These are phyloP conservation scores for Arion vulgaris DNA, from an alignment of 1,140 invertebrate genomes.

Conservation along the genomic window DNA sequence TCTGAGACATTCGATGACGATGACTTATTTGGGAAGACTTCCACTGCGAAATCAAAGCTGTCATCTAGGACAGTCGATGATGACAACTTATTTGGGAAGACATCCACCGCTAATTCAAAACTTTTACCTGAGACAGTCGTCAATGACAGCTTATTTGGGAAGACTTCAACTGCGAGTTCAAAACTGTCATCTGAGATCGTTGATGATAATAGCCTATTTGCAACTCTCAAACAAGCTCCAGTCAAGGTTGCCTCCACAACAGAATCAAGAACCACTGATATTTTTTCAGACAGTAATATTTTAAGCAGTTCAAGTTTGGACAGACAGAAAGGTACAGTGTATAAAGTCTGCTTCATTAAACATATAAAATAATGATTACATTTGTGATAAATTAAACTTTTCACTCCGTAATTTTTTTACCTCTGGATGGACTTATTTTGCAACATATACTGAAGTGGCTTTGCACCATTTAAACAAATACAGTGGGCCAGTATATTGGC, in stretches of 20 bases:
- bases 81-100: neutral
- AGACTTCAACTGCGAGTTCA: neutral
- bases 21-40: no score
- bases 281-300: neutral
- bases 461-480: no score
- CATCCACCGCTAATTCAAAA: neutral
- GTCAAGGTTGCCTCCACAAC: neutral
- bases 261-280: neutral
- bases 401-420: no score
- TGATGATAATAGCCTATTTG: neutral
- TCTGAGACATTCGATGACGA: no score
- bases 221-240: neutral
- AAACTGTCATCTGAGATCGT: neutral
- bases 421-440: no score
- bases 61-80: neutral
- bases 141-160: neutral
- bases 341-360: no score
- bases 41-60: no score
- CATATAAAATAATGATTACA: no score
- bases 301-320: neutral
- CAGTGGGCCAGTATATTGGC: no score
- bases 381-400: no score
- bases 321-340: constrained; percentile 13
- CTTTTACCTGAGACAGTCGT: no score
- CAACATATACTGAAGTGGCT: no score